A percentile compares a stretch with the other conserved stretches of the same genome.
phyloP scores from a whole-genome alignment of 1,140 invertebrate genomes.

The Yoshiicerus persimilis region DNA sequence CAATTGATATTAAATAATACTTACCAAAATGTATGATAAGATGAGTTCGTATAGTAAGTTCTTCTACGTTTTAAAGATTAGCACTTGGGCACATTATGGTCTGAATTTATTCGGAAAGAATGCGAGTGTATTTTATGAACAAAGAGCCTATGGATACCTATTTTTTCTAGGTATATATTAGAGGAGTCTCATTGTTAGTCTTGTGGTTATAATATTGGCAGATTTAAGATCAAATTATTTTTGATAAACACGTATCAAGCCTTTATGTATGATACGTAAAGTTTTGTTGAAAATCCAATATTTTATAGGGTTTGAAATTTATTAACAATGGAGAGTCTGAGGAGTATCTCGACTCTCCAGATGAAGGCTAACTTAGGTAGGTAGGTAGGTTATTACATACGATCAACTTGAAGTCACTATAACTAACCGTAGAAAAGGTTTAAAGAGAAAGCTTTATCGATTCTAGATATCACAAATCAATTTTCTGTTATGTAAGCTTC shows the following conservation, averaged over 20 bases:
- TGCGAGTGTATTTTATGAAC: not conserved
- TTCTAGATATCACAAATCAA: constrained; percentile 41
- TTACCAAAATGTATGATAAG: no score
- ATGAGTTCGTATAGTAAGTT: no score
- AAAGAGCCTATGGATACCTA: not conserved
- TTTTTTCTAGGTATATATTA: not conserved
- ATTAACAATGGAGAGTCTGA: not conserved
- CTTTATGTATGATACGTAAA: not conserved
- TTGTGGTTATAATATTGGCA: not conserved
- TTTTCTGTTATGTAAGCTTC: constrained; percentile 29
- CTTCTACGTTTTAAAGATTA: no score
- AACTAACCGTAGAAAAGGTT: constrained; percentile 5
- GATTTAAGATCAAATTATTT: constrained; percentile 2
- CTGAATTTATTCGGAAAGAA: not conserved
- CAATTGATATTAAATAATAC: no score
- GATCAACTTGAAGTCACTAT: not conserved
- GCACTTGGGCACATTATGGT: not conserved
- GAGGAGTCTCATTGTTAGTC: not conserved
- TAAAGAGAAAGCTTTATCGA: constrained; percentile 38
- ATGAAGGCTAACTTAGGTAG: not conserved
- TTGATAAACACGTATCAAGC: constrained; percentile 8
- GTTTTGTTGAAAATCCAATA: constrained; percentile 15
- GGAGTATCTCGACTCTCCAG: not conserved
- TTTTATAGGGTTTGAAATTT: constrained; percentile 7
- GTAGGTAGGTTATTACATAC: not conserved